A percentile compares a stretch with the other conserved stretches of the same genome.
Evolutionary conservation across 2,797 vertebrate genomes (phyloP).

Genomic region (Tympanoctomys barrerae): DNA sequence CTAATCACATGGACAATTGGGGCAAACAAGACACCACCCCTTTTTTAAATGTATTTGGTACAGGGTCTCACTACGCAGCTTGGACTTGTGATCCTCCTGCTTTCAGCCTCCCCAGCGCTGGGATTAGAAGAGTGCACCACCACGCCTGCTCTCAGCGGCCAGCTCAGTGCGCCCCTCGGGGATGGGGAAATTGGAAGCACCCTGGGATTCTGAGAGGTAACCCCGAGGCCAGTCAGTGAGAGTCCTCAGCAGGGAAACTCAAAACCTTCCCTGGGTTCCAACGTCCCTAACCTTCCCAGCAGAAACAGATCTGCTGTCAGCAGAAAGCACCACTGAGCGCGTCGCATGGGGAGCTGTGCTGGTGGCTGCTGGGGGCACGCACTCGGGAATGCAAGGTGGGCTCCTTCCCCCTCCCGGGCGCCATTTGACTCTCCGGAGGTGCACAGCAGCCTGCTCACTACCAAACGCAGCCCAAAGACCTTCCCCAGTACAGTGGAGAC

Average conservation of each 20-base stretch:
- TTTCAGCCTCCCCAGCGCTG: neutral
- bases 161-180: no score
- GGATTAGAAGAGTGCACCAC: neutral
- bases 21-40: no score
- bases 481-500: constrained; percentile 83
- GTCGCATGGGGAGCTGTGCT: constrained; percentile 91
- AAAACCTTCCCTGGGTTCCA: constrained; percentile 92
- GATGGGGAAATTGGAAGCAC: constrained; percentile 95
- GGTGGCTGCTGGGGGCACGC: constrained; percentile 89
- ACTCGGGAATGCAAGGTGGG: constrained; percentile 94
- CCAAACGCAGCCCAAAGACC: constrained; percentile 90
- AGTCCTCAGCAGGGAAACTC: constrained; percentile 93
- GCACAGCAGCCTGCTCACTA: constrained; percentile 93
- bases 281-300: constrained; percentile 93
- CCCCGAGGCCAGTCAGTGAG: constrained; percentile 95
- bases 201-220: constrained; percentile 98
- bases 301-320: constrained; percentile 94
- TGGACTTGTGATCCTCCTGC: neutral
- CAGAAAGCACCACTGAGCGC: constrained; percentile 93
- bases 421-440: constrained; percentile 93
- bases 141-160: constrained; percentile 88
- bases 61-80: neutral
- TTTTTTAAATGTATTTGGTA: neutral
- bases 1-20: constrained; percentile 83
- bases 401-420: constrained; percentile 92